Evolutionary conservation across 2,113 vertebrate species (phyloP), one percentile per base, ranked within the genome.

Genomic region (Epinephelus lanceolatus): DNA sequence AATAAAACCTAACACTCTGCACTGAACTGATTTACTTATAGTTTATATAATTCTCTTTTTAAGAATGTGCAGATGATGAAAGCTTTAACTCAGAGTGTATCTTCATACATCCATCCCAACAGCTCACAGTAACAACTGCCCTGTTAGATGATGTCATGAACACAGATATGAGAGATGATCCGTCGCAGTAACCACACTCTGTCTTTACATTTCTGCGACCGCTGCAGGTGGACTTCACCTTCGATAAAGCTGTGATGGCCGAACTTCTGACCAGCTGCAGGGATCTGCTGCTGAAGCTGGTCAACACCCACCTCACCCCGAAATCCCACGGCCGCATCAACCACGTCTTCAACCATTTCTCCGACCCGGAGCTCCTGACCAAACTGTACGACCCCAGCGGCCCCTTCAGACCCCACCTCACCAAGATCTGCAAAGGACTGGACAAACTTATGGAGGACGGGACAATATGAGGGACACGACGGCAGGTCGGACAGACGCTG

Each of bases 321-420:
- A 98, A 98, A 86, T 98, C 97, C 1, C 97, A 97, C 0, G 94
- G 94, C 5, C 96, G 97, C 88, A 97, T 98, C 91, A 96, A 95
- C 80, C 96, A 96, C 1, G 97, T 98, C 78, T 98, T 98, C 63
- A 96, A 97, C 80, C 97, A 98, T 90, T 98, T 97, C 78, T 93
- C 96, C 0, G 87, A 98, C 89, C 84, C 86, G 0, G 95, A 96
- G 23, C 94, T 98, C 59, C 97, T 98, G 27, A 90, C 93, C 3
- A 91, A 95, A 55, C 95, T 98, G 49, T 98, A 97, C 5, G 95
- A 96, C 3, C 95, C 96, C 0, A 78, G 68, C 1, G 89, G 95
- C 1, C 77, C 94, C 10, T 96, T 96, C 81, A 80, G 88, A 19
- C 83, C 94, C 73, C 91, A 96, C 88, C 96, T 96, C 17, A 86